phyloP scores from a whole-genome alignment of 2,113 vertebrate species.

The Rallus limicola region DNA sequence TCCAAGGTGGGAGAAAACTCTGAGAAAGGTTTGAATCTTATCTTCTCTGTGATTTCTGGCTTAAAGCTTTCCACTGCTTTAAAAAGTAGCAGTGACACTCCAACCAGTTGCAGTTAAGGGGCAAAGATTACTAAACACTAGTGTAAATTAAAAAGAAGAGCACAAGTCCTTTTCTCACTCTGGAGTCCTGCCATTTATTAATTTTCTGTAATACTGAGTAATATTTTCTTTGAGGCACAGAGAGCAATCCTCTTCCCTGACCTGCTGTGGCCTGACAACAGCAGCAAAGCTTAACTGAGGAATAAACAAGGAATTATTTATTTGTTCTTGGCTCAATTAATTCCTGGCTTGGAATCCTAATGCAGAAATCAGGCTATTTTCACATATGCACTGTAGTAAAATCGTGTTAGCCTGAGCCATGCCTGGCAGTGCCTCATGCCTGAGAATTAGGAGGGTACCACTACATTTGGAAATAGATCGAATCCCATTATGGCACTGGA shows the following conservation, averaged over 20 bases:
- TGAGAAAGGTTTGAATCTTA: background rate
- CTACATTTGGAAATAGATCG: slow-evolving; percentile 36
- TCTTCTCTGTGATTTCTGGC: background rate
- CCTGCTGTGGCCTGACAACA: slow-evolving; percentile 14
- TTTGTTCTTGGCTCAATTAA: slow-evolving; percentile 51
- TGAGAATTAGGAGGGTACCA: background rate
- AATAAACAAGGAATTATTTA: slow-evolving; percentile 58
- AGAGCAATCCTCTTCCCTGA: background rate
- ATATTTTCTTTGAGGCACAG: background rate
- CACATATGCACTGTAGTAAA: background rate
- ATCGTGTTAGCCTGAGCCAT: background rate
- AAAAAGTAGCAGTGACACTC: background rate
- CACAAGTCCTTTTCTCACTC: background rate
- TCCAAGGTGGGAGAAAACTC: background rate
- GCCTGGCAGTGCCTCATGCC: background rate
- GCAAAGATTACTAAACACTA: background rate
- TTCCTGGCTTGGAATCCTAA: slow-evolving; percentile 21
- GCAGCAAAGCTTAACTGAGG: slow-evolving; percentile 33
- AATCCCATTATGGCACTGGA: background rate
- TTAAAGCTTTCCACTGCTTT: background rate
- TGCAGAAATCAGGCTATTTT: slow-evolving; percentile 18
- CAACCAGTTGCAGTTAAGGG: background rate
- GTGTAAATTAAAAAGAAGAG: background rate
- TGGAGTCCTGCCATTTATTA: slow-evolving; percentile 6
- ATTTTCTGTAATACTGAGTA: background rate